These are phyloP conservation scores for Coenonympha arcania DNA, from an alignment of 2,888 invertebrate species.

Conservation along the genomic window DNA sequence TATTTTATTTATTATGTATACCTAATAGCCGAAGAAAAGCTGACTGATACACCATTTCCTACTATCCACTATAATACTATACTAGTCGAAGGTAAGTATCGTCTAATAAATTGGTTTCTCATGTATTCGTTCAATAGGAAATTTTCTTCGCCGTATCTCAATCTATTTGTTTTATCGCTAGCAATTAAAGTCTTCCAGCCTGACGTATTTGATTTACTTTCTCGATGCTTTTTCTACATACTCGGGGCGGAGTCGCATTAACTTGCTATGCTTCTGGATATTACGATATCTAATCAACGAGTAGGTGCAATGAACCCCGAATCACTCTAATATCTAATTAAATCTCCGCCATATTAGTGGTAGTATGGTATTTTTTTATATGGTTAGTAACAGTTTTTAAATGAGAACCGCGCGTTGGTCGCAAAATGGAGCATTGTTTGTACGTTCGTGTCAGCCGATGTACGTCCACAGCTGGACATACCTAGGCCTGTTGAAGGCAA, in stretches of 20 bases:
- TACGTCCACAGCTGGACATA: no score
- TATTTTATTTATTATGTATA: no score
- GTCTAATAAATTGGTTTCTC: not conserved
- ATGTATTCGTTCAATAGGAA: conserved; percentile 4
- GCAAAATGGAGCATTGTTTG: no score
- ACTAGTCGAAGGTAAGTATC: not conserved
- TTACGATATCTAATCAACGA: conserved; percentile 40
- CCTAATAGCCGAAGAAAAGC: no score
- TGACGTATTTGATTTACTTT: conserved; percentile 53
- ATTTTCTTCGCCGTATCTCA: not conserved
- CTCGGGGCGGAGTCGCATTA: conserved; percentile 36
- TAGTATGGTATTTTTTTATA: not conserved
- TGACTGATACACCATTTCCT: no score
- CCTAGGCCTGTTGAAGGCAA: no score
- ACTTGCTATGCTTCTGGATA: conserved; percentile 36
- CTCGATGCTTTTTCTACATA: conserved; percentile 13
- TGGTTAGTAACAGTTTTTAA: no score
- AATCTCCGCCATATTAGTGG: not conserved
- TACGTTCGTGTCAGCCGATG: no score
- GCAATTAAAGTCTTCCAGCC: conserved; percentile 57
- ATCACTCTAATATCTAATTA: conserved; percentile 3
- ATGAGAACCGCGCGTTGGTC: no score
- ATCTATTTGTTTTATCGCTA: conserved; percentile 55
- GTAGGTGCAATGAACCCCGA: conserved; percentile 33
- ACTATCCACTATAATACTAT: no score